phyloP scores from a whole-genome alignment of 2,888 invertebrate species.

The Megastigmus dorsalis region DNA sequence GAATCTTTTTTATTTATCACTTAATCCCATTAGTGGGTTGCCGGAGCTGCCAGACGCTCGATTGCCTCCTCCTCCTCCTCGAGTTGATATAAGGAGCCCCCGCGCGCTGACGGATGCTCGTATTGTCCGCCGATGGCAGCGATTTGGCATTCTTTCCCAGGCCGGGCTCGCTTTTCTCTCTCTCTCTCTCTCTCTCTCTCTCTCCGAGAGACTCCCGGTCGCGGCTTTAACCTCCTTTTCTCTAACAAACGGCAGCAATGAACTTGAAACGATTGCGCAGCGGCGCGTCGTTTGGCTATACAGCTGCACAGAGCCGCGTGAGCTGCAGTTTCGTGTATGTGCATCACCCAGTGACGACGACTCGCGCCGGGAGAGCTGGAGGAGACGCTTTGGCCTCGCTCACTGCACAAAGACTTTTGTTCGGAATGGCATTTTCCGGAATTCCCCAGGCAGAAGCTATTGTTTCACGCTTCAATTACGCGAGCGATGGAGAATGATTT shows the following conservation, averaged over 20 bases:
- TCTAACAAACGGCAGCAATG: slow-evolving; percentile 20
- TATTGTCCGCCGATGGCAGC: too few species aligned
- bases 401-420: slow-evolving; percentile 30
- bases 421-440: slow-evolving; percentile 1
- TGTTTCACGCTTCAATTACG: slow-evolving; percentile 37
- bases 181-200: too few species aligned
- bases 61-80: too few species aligned
- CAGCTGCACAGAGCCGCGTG: too few species aligned
- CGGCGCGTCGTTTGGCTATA: too few species aligned
- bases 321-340: too few species aligned
- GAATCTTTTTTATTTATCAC: slow-evolving; percentile 17
- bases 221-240: slow-evolving; percentile 20
- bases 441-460: slow-evolving; percentile 10
- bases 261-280: slow-evolving; percentile 35
- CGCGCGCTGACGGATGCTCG: background rate
- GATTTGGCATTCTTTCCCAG: too few species aligned
- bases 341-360: too few species aligned
- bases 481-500: slow-evolving; percentile 8
- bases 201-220: too few species aligned
- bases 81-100: too few species aligned
- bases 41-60: background rate
- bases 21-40: slow-evolving; percentile 13
- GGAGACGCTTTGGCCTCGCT: background rate
- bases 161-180: background rate
- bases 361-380: too few species aligned